These are phyloP conservation scores for Aratinga solstitialis DNA, from an alignment of 2,797 vertebrate genomes.

Conservation along the genomic window DNA sequence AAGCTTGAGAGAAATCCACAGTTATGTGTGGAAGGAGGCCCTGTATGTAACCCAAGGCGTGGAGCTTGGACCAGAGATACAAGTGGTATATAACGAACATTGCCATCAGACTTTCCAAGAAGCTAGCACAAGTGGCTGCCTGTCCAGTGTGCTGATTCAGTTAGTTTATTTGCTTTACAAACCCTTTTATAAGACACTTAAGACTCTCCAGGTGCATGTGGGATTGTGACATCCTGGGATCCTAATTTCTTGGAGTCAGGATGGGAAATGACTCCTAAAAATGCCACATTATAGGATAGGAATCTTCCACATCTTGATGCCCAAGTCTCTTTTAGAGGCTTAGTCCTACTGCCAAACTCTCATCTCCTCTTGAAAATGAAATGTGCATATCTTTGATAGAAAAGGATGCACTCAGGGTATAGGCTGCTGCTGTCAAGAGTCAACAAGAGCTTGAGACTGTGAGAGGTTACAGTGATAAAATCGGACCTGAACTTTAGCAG, in stretches of 20 bases:
- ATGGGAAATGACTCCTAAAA: neutral
- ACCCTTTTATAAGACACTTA: neutral
- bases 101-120: neutral
- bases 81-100: neutral
- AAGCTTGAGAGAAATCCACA: neutral
- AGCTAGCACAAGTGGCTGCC: neutral
- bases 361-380: neutral
- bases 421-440: neutral
- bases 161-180: neutral
- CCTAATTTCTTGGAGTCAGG: neutral
- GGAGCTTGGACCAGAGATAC: neutral
- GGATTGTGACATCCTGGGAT: neutral
- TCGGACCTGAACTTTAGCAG: conserved; percentile 7
- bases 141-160: neutral
- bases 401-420: neutral
- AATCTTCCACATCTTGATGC: neutral
- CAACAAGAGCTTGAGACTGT: neutral
- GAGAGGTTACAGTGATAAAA: neutral
- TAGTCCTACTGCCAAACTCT: neutral
- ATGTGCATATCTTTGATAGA: neutral
- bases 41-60: neutral
- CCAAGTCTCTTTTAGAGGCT: neutral
- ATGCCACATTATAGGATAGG: neutral
- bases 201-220: neutral
- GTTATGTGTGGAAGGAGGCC: neutral